Conservation (phyloP, 1,140 invertebrate species). For the Caligus rogercresseyi region DNA sequence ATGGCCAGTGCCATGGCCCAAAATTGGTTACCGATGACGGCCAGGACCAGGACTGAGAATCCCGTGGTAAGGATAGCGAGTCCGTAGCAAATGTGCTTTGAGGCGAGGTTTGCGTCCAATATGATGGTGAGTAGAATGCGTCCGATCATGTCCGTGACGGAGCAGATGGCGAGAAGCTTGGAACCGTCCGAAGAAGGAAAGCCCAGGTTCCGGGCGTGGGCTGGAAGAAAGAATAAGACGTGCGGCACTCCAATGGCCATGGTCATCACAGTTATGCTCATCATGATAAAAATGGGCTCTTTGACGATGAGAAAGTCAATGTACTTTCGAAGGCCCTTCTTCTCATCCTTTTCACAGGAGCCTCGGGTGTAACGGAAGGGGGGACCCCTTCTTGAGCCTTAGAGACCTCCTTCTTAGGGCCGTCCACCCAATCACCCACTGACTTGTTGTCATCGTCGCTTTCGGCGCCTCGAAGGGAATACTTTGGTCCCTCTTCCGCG, state of each 20-base stretch:
- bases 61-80: constrained; percentile 46
- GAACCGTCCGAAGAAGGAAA: constrained; percentile 48
- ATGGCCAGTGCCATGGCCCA: constrained; percentile 38
- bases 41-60: constrained; percentile 42
- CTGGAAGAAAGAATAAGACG: constrained; percentile 50
- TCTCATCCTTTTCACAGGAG: not conserved
- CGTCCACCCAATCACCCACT: not conserved
- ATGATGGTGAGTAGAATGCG: constrained; percentile 47
- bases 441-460: constrained; percentile 19
- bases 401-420: not conserved
- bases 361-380: not conserved
- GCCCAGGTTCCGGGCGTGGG: constrained; percentile 43
- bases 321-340: constrained; percentile 28
- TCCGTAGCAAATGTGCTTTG: constrained; percentile 29
- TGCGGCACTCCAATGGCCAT: constrained; percentile 57
- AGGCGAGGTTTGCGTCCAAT: constrained; percentile 48
- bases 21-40: constrained; percentile 39
- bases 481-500: constrained; percentile 19
- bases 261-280: constrained; percentile 48
- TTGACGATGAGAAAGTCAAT: constrained; percentile 45
- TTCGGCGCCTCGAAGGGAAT: constrained; percentile 4
- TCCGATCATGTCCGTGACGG: constrained; percentile 46
- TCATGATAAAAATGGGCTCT: constrained; percentile 39
- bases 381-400: not conserved
- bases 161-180: constrained; percentile 49